A percentile compares a stretch with the other conserved stretches of the same genome.
Evolutionary conservation across 2,888 invertebrate genomes (phyloP).

Genomic region (Lycia hirtaria): DNA sequence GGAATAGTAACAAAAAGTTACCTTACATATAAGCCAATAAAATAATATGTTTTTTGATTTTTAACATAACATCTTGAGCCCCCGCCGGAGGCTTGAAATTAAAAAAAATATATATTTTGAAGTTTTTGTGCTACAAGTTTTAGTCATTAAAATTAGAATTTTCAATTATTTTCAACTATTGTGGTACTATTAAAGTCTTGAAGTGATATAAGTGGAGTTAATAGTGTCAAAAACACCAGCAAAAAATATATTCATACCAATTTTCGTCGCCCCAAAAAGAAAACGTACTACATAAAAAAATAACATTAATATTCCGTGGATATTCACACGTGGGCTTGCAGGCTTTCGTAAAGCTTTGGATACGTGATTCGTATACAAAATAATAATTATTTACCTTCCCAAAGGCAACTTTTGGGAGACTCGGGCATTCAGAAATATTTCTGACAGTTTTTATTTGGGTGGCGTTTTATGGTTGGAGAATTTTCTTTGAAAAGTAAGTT

Average conservation of each 20-base stretch:
- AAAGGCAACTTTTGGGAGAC: constrained; percentile 35
- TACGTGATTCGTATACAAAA: constrained; percentile 53
- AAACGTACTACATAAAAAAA: constrained; percentile 17
- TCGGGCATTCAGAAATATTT: constrained; percentile 35
- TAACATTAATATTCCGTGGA: constrained; percentile 65
- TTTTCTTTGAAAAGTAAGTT: too few species aligned
- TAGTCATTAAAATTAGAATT: too few species aligned
- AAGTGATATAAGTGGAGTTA: too few species aligned
- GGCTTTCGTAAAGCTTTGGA: constrained; percentile 48
- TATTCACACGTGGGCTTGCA: constrained; percentile 60
- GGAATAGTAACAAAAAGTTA: too few species aligned
- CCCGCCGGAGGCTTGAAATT: too few species aligned
- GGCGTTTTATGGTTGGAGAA: constrained; percentile 28
- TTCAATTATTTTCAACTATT: too few species aligned
- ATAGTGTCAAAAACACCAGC: not conserved
- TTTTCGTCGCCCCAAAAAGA: constrained; percentile 30
- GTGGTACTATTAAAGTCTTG: too few species aligned
- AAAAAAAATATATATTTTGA: too few species aligned
- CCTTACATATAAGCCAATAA: too few species aligned
- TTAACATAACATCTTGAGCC: not conserved
- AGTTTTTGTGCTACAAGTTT: too few species aligned
- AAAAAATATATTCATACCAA: constrained; percentile 8
- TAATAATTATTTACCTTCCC: constrained; percentile 54
- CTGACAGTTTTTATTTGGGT: constrained; percentile 30
- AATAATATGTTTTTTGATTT: too few species aligned